These are phyloP conservation scores for Hippoglossus hippoglossus DNA, from an alignment of 2,797 vertebrate genomes.

Conservation along the genomic window DNA sequence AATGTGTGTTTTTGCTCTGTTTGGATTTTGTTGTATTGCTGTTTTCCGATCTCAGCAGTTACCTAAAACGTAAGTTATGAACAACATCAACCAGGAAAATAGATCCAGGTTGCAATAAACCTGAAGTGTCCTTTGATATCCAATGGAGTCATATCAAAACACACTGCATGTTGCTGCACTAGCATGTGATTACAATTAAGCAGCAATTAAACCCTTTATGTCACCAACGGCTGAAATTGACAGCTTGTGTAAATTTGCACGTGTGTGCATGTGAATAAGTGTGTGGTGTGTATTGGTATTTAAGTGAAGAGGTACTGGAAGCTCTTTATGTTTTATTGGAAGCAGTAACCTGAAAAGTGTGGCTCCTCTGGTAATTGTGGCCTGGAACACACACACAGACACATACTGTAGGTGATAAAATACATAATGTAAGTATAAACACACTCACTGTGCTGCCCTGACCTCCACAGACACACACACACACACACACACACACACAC, in stretches of 20 bases:
- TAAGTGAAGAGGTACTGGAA: constrained; percentile 44
- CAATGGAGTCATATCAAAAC: constrained; percentile 22
- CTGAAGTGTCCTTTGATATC: constrained; percentile 25
- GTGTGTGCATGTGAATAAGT: constrained; percentile 29
- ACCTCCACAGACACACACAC: constrained; percentile 30
- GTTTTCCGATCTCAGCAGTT: background rate
- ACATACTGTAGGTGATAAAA: constrained; percentile 64
- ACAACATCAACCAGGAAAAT: constrained; percentile 9
- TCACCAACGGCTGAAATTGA: constrained; percentile 48
- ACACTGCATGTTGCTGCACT: constrained; percentile 4
- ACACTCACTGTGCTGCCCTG: constrained; percentile 44
- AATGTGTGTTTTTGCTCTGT: no score
- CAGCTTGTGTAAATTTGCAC: constrained; percentile 50
- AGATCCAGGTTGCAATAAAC: constrained; percentile 34
- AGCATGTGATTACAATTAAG: constrained; percentile 48
- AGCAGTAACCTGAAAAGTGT: constrained; percentile 59
- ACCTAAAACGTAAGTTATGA: background rate
- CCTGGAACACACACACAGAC: constrained; percentile 59
- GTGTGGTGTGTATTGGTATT: constrained; percentile 32
- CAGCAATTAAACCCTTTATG: constrained; percentile 36
- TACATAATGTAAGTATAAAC: constrained; percentile 65
- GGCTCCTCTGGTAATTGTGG: constrained; percentile 67
- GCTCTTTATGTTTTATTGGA: constrained; percentile 63
- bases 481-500: constrained; percentile 33
- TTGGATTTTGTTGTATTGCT: no score